A percentile compares a stretch with the other conserved stretches of the same genome.
Evolutionary conservation across 2,113 vertebrate species (phyloP).

Genomic region (Jacana jacana): DNA sequence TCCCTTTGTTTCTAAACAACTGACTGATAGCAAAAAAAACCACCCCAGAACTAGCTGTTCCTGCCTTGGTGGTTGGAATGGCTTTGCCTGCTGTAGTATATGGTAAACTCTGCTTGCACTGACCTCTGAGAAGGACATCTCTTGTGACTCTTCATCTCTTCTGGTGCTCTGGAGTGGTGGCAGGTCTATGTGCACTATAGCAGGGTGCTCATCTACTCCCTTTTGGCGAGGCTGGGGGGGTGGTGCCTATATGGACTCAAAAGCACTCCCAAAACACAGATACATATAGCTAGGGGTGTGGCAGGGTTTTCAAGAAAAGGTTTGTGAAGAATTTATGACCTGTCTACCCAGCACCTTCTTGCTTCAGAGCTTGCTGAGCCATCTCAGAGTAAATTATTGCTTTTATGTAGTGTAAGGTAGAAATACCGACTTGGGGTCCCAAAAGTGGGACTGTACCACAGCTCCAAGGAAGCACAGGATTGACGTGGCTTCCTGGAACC

Average conservation of each 20-base stretch:
- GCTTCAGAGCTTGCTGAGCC: not conserved
- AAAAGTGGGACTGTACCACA: not conserved
- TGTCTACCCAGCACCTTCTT: not conserved
- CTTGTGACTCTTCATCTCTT: not conserved
- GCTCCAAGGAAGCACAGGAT: rapidly evolving
- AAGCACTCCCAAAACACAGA: not conserved
- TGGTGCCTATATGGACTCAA: rapidly evolving
- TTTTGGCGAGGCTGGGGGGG: rapidly evolving
- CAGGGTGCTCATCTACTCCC: not conserved
- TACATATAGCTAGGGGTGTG: not conserved
- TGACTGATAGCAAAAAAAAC: not conserved
- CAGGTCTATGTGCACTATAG: rapidly evolving
- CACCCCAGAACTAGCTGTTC: not conserved
- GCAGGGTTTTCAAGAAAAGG: not conserved
- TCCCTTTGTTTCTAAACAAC: not conserved
- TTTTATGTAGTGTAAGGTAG: not conserved
- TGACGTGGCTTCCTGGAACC: rapidly evolving
- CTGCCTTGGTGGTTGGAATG: not conserved
- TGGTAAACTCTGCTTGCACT: not conserved
- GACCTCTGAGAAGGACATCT: not conserved
- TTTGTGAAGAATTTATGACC: not conserved
- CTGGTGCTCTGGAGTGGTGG: not conserved
- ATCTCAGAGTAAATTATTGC: not conserved
- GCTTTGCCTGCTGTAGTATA: not conserved
- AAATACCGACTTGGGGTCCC: rapidly evolving